Percentiles rank a stretch among this genome's conserved stretches.
Conservation (phyloP, 2,113 vertebrate species). For the Aptenodytes forsteri region DNA sequence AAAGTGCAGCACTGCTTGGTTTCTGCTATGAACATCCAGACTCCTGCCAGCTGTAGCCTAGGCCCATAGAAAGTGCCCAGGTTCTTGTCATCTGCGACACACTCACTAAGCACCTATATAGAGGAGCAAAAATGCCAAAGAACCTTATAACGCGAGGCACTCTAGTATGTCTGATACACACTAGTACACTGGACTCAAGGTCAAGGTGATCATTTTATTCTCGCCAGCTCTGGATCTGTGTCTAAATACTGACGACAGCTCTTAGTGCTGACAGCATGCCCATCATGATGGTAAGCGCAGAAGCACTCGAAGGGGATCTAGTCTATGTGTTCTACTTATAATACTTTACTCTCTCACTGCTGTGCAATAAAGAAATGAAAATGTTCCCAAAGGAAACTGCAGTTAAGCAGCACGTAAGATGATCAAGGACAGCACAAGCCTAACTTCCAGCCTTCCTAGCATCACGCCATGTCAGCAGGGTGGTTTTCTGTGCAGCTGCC, state of each 20-base stretch:
- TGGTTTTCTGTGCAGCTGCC: not conserved
- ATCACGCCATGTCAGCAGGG: not conserved
- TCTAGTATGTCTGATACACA: not conserved
- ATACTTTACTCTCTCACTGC: not conserved
- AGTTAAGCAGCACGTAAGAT: not conserved
- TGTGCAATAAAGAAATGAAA: not conserved
- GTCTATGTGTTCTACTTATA: not conserved
- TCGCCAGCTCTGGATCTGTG: not conserved
- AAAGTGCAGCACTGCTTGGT: not conserved
- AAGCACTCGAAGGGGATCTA: not conserved
- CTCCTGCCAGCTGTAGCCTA: not conserved
- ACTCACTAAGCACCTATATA: not conserved
- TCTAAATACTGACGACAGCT: not conserved
- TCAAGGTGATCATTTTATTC: not conserved
- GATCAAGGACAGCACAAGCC: not conserved
- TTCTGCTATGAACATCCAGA: not conserved
- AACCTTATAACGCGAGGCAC: not conserved
- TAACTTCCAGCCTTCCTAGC: not conserved
- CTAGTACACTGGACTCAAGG: not conserved
- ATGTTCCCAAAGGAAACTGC: not conserved
- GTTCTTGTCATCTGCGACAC: not conserved
- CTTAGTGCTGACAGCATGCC: not conserved
- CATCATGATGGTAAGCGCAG: not conserved
- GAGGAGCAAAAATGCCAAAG: not conserved
- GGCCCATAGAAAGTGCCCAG: not conserved